A percentile compares a stretch with the other conserved stretches of the same genome.
Evolutionary conservation across 2,797 vertebrate genomes (phyloP).

Genomic region (Gallirallus australis): DNA sequence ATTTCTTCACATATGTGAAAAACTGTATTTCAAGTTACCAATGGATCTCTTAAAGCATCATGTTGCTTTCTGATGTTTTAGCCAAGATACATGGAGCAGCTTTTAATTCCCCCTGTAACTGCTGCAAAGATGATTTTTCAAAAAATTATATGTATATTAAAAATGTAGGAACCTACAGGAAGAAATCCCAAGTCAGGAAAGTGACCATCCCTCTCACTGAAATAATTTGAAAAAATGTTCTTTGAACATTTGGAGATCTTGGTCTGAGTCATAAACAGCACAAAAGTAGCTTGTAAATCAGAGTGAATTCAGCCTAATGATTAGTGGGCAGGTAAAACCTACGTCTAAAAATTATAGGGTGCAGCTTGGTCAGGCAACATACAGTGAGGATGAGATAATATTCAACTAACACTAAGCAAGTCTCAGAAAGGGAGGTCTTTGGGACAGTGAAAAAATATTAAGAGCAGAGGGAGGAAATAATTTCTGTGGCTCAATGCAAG

Average conservation of each 20-base stretch:
- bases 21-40: not conserved
- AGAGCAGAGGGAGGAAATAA: too few relatives aligned
- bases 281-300: not conserved
- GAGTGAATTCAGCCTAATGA: not conserved
- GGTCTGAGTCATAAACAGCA: not conserved
- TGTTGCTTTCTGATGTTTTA: not conserved
- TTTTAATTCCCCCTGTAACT: not conserved
- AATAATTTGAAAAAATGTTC: not conserved
- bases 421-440: not conserved
- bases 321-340: not conserved
- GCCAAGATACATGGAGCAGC: not conserved
- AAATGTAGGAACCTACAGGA: not conserved
- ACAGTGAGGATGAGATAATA: not conserved
- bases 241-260: not conserved
- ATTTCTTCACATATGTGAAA: not conserved
- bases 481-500: not conserved
- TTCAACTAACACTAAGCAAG: not conserved
- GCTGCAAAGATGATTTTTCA: too few relatives aligned
- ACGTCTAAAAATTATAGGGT: not conserved
- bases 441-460: not conserved
- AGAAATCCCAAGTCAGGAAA: not conserved
- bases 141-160: too few relatives aligned
- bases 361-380: not conserved
- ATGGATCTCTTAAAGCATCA: not conserved
- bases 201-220: not conserved